Base-by-base conservation (phyloP, 2,797 vertebrate genomes). In the Xenopus petersii region DNA sequence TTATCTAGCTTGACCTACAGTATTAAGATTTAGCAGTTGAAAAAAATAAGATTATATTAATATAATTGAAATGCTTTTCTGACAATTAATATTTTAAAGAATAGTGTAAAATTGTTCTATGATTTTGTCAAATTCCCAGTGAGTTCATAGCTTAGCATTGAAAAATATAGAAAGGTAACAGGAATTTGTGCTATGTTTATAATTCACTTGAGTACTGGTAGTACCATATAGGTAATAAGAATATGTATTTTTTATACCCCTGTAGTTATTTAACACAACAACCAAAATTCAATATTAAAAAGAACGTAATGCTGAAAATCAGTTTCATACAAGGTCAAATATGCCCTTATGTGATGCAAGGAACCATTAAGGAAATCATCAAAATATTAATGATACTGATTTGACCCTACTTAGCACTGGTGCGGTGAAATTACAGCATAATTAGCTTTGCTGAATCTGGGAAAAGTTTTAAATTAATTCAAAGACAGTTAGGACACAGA, bases 351-450 rank as follows among this genome's bases (percentile, higher is more conserved):
- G 67, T 79, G 61, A 61, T 79, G 66, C 61, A 74, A 79, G 42
- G 67, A 66, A 65, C 73, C 71, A 79, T 79, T 79, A 74, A 78
- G 71, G 63, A 70, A 70, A 74, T 74, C 76, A 79, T 60, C 54
- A 74, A 79, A 74, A 79, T 79, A 79, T 79, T 74, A 79, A 79
- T 74, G 71, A 70, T 64, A 68, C 71, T 54, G 71, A 79, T 74
- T 51, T 79, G 71, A 79, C 76, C 76, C 76, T 74, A 61, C 46
- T 79, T 79, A 79, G 67, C 67, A 74, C 70, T 79, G 42, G 61
- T 74, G 64, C 54, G 65, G 60, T 74, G 60, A 70, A 73, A 79
- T 79, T 65, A 70, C 56, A 42, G 30, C 71, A 70, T 79, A 79
- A 79, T 79, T 73, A 79, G 76, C 62, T 74, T 54, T 64, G 51